Conservation (phyloP, 2,888 invertebrate species). For the Drosophila nr. medialis region DNA sequence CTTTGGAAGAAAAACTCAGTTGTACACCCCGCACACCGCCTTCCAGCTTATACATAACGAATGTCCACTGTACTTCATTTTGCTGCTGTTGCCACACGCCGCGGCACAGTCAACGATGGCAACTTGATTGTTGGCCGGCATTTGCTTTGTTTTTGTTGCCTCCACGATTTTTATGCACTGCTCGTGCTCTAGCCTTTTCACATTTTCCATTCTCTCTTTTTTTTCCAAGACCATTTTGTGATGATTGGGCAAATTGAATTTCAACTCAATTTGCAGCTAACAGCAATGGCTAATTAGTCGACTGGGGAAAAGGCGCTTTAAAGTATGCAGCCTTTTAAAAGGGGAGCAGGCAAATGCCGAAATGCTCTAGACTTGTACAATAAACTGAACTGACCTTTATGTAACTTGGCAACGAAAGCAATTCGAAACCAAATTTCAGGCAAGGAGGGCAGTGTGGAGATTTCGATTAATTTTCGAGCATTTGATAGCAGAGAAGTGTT, state of each 20-base stretch:
- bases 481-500: slow-evolving; percentile 5
- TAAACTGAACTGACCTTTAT: slow-evolving; percentile 10
- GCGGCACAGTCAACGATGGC: slow-evolving; percentile 39
- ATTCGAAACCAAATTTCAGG: slow-evolving; percentile 8
- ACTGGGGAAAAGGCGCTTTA: slow-evolving; percentile 39
- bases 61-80: slow-evolving; percentile 64
- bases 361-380: slow-evolving; percentile 11
- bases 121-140: slow-evolving; percentile 60
- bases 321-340: slow-evolving; percentile 56
- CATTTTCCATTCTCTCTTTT: slow-evolving; percentile 23
- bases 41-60: slow-evolving; percentile 23
- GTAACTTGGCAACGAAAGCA: slow-evolving; percentile 13
- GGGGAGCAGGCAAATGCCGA: neutral
- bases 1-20: slow-evolving; percentile 29
- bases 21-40: neutral
- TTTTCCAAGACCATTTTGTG: slow-evolving; percentile 47
- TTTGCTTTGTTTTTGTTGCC: slow-evolving; percentile 22
- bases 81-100: slow-evolving; percentile 64
- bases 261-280: slow-evolving; percentile 69
- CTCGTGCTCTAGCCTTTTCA: slow-evolving; percentile 27
- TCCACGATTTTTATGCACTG: slow-evolving; percentile 36
- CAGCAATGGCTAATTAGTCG: slow-evolving; percentile 61
- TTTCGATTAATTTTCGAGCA: neutral
- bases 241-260: slow-evolving; percentile 75
- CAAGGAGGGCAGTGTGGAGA: neutral